Evolutionary conservation across 92 coral and sea anemone species (phyloP).

Genomic region (Paragorgia papillata): DNA sequence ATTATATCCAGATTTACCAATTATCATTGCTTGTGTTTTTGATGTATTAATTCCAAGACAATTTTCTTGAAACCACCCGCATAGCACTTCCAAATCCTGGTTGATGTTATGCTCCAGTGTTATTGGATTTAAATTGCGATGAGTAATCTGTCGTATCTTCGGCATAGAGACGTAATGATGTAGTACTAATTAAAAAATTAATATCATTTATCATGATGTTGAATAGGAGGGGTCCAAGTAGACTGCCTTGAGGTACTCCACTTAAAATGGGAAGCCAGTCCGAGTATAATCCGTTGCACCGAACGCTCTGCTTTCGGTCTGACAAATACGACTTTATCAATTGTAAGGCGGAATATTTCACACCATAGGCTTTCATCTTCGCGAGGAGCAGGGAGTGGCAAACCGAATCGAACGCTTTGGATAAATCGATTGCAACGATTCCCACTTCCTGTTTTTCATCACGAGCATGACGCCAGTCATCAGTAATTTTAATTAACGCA

Average conservation of each 20-base stretch:
- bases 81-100: slow-evolving; percentile 28
- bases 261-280: slow-evolving; percentile 21
- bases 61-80: slow-evolving; percentile 14
- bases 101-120: slow-evolving; percentile 31
- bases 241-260: slow-evolving; percentile 54
- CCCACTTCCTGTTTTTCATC: slow-evolving; percentile 48
- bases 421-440: slow-evolving; percentile 43
- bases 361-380: slow-evolving; percentile 42
- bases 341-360: slow-evolving; percentile 29
- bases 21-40: not conserved
- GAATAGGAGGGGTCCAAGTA: slow-evolving; percentile 48
- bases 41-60: not conserved
- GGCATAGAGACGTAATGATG: slow-evolving; percentile 47
- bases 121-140: slow-evolving; percentile 27
- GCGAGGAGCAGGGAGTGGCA: slow-evolving; percentile 46
- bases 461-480: slow-evolving; percentile 48
- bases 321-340: slow-evolving; percentile 34
- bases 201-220: slow-evolving; percentile 51
- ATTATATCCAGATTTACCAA: not conserved
- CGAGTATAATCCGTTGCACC: slow-evolving; percentile 37
- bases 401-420: slow-evolving; percentile 51
- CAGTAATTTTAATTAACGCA: slow-evolving; percentile 43
- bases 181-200: not conserved
- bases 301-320: slow-evolving; percentile 34
- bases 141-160: slow-evolving; percentile 44